phyloP scores from a whole-genome alignment of 1,140 invertebrate species.

The Cydia splendana region DNA sequence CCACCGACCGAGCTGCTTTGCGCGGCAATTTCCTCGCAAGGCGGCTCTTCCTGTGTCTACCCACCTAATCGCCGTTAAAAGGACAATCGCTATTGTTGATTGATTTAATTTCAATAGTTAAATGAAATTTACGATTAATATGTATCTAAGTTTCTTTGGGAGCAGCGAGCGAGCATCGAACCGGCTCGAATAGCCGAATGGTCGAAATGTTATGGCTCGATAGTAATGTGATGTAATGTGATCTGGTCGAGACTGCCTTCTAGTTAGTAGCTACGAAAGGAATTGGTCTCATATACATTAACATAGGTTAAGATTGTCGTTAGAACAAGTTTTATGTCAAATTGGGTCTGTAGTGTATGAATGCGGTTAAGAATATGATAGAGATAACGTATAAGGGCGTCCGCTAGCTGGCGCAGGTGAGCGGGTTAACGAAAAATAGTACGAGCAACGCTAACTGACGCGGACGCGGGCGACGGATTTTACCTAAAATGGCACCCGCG shows the following conservation, averaged over 20 bases:
- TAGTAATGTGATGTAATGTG: slow-evolving; percentile 27
- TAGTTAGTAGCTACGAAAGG: slow-evolving; percentile 18
- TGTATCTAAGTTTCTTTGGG: neutral
- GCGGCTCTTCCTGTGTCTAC: too few relatives aligned
- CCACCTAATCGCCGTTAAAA: too few relatives aligned
- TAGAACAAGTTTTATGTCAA: slow-evolving; percentile 14
- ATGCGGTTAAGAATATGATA: too few relatives aligned
- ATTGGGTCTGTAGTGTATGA: neutral
- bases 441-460: too few relatives aligned
- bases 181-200: neutral
- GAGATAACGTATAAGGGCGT: too few relatives aligned
- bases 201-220: neutral
- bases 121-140: neutral
- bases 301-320: slow-evolving; percentile 4
- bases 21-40: too few relatives aligned
- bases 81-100: neutral
- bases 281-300: slow-evolving; percentile 31
- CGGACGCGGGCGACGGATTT: too few relatives aligned
- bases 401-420: too few relatives aligned
- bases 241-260: slow-evolving; percentile 23
- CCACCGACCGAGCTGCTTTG: too few relatives aligned
- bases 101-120: too few relatives aligned
- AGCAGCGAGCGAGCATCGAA: neutral
- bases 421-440: too few relatives aligned
- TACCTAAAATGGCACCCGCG: too few relatives aligned